Evolutionary conservation across 2,888 invertebrate species (phyloP).

Genomic region (Stenodema calcarata): DNA sequence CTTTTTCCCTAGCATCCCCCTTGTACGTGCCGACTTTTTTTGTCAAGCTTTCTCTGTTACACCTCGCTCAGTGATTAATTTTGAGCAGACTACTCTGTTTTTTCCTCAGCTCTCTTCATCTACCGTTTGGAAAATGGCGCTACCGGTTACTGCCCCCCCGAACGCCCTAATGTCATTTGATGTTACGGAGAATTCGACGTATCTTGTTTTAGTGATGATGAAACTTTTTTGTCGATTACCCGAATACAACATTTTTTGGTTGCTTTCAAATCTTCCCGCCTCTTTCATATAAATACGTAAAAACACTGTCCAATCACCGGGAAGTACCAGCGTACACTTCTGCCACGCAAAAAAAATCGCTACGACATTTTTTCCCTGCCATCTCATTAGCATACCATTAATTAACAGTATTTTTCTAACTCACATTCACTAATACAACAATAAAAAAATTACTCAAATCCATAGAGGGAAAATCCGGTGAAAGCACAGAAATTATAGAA

Average conservation of each 20-base stretch:
- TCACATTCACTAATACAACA: too few relatives aligned
- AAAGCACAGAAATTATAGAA: too few relatives aligned
- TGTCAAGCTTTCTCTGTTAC: slow-evolving; percentile 36
- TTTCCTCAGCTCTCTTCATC: background rate
- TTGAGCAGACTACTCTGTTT: slow-evolving; percentile 31
- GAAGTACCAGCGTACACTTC: too few relatives aligned
- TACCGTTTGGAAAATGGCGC: slow-evolving; percentile 43
- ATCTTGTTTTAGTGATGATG: background rate
- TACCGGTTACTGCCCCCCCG: background rate
- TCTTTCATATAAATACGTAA: background rate
- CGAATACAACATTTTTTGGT: background rate
- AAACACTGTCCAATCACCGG: background rate
- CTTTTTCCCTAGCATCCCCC: slow-evolving; percentile 49
- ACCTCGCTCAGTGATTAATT: slow-evolving; percentile 49
- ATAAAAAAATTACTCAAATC: too few relatives aligned
- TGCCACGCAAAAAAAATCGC: too few relatives aligned
- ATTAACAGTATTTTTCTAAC: too few relatives aligned
- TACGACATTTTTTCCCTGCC: too few relatives aligned
- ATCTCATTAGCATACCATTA: too few relatives aligned
- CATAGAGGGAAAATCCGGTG: too few relatives aligned
- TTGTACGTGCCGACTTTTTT: slow-evolving; percentile 9
- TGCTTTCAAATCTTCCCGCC: background rate
- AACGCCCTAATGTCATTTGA: background rate
- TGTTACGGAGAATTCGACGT: background rate
- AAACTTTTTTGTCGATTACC: background rate